phyloP scores from a whole-genome alignment of 2,888 invertebrate genomes.

The Dicranocentrus wangi region DNA sequence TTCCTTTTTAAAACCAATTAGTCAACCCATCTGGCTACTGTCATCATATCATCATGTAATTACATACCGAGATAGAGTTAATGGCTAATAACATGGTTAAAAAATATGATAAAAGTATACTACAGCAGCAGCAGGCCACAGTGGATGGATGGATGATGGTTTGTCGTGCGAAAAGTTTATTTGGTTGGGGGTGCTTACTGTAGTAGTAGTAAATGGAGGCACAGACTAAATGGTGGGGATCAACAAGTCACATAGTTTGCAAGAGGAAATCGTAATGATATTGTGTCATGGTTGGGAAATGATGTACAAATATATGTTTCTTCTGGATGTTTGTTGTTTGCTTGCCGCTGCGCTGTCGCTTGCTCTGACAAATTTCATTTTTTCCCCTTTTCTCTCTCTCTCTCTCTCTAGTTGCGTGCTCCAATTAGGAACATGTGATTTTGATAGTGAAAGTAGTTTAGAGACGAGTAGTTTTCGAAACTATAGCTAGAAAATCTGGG shows the following conservation, averaged over 20 bases:
- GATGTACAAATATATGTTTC: not conserved
- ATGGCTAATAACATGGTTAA: slow-evolving; percentile 17
- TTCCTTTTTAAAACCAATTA: slow-evolving; percentile 59
- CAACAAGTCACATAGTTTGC: no score
- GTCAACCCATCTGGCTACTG: slow-evolving; percentile 63
- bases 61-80: slow-evolving; percentile 20
- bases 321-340: not conserved
- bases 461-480: no score
- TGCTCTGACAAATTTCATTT: not conserved
- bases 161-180: slow-evolving; percentile 49
- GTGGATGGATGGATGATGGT: not conserved
- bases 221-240: no score
- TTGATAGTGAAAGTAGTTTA: no score
- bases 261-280: slow-evolving; percentile 52
- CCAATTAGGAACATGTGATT: not conserved
- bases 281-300: slow-evolving; percentile 47
- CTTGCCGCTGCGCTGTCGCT: not conserved
- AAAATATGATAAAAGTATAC: slow-evolving; percentile 25
- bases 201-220: no score
- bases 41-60: slow-evolving; percentile 52
- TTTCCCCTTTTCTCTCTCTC: not conserved
- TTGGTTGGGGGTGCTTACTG: no score
- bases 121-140: not conserved
- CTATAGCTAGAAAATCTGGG: no score
- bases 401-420: no score